phyloP scores from a whole-genome alignment of 2,888 invertebrate genomes.

The Harpagoxenus sublaevis region DNA sequence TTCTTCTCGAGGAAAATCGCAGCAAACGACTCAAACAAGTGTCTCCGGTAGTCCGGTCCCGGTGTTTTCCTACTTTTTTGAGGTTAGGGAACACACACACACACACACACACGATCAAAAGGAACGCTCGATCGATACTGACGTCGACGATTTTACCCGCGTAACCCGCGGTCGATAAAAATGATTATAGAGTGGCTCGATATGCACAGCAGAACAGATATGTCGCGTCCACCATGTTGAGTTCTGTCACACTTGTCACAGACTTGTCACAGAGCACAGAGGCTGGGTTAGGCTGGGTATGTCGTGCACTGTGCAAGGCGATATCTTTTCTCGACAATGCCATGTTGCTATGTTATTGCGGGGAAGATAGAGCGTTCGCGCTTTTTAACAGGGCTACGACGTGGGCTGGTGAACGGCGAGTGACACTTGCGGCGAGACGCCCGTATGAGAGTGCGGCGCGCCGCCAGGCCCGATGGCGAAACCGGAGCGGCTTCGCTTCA shows the following conservation, averaged over 20 bases:
- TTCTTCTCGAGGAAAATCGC: background rate
- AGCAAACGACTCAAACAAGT: background rate
- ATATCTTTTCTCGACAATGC: constrained; percentile 15
- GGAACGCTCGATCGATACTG: background rate
- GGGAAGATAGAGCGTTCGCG: constrained; percentile 9
- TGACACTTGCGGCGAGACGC: background rate
- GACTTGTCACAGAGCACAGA: background rate
- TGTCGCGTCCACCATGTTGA: constrained; percentile 3
- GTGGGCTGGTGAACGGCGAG: background rate
- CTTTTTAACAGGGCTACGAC: background rate
- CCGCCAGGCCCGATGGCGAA: constrained; percentile 26
- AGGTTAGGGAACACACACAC: constrained; percentile 1
- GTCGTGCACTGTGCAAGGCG: background rate
- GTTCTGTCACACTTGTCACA: background rate
- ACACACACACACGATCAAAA: background rate
- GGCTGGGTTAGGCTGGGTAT: background rate
- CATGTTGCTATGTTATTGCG: constrained; percentile 49
- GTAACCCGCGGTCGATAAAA: background rate
- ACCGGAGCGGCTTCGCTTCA: constrained; percentile 47
- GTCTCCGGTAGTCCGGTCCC: too few species aligned
- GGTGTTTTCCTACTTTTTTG: background rate
- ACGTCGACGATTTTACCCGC: too few species aligned
- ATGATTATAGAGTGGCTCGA: background rate
- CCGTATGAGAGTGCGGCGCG: constrained; percentile 22
- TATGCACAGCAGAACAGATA: background rate